Evolutionary conservation across 2,113 vertebrate genomes (phyloP), one percentile per base, ranked within the genome.

Genomic region (Todiramphus chloris): DNA sequence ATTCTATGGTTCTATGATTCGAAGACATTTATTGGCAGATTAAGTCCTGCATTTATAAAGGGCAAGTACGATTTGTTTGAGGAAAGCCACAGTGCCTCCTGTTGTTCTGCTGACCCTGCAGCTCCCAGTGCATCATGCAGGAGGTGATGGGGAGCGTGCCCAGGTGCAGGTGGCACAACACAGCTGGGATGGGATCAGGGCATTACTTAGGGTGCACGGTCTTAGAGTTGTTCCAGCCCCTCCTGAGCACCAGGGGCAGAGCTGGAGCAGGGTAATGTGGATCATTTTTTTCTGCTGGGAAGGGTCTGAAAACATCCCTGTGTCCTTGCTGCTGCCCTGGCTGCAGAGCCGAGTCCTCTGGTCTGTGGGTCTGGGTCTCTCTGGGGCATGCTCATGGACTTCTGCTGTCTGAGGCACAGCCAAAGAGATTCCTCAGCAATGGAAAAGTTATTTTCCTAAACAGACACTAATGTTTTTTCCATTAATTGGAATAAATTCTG

Each of bases 401-500:
- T 6, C 39, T 58, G 44, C 53, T 92, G 85, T 55, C 19, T 27
- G 31, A 76, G 28, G 50, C 48, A 41, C 21, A 51, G 59, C 30
- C 5, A 7, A 25, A 67, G 80, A 66, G 44, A 39, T 76, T 41
- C 67, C 77, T 84, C 67, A 84, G 90, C 37, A 58, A 70, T 33
- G 80, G 89, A 92, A 90, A 91, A 92, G 58, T 87, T 92, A 95
- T 93, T 93, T 94, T 92, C 58, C 77, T 89, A 75, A 95, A 51
- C 0, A 2, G 73, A 92, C 86, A 64, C 87, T 75, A 87, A 92
- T 92, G 95, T 66, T 93, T 97, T 93, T 96, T 64, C 94, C 92
- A 95, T 94, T 94, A 94, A 92, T 90, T 97, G 95, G 94, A 94
- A 91, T 80, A 84, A 89, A 92, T 82, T 87, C 80, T 2, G 12